A percentile compares a stretch with the other conserved stretches of the same genome.
phyloP scores from a whole-genome alignment of 2,113 vertebrate species.

The Ovis canadensis region DNA sequence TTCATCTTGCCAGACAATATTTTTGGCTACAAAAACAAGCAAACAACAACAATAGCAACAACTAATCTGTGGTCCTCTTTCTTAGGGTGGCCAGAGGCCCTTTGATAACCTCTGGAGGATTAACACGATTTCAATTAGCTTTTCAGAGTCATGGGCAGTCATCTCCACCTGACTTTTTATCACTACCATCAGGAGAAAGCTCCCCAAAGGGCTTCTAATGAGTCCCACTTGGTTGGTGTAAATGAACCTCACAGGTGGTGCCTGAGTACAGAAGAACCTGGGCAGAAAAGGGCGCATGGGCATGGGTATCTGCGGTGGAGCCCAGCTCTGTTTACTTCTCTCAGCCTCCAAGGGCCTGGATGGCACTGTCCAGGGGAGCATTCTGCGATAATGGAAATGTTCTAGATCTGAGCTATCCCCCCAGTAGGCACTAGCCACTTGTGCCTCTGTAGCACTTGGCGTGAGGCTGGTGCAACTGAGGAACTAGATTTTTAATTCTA shows the following conservation, averaged over 20 bases:
- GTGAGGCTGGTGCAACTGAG: background rate
- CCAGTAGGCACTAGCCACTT: background rate
- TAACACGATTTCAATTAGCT: slow-evolving; percentile 72
- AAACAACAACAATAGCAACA: background rate
- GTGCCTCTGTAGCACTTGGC: background rate
- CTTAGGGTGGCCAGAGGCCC: slow-evolving; percentile 7
- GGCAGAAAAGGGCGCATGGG: no score
- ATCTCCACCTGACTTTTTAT: slow-evolving; percentile 65
- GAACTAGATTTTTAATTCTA: background rate
- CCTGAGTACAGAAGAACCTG: background rate
- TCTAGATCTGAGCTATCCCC: background rate
- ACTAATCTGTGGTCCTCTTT: slow-evolving; percentile 63
- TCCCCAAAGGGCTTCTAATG: slow-evolving; percentile 50
- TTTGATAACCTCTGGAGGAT: slow-evolving; percentile 60
- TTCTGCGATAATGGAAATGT: background rate
- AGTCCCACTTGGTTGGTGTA: slow-evolving; percentile 50
- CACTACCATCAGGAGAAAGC: slow-evolving; percentile 60
- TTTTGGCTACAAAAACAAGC: slow-evolving; percentile 76
- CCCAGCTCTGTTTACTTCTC: background rate
- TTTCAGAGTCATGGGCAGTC: slow-evolving; percentile 65
- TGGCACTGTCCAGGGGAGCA: background rate
- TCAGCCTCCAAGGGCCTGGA: background rate
- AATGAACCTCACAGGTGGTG: background rate
- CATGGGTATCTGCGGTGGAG: background rate
- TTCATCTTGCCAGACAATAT: slow-evolving; percentile 76